Evolutionary conservation across 2,113 vertebrate species (phyloP).

Genomic region (Pleuronectes platessa): DNA sequence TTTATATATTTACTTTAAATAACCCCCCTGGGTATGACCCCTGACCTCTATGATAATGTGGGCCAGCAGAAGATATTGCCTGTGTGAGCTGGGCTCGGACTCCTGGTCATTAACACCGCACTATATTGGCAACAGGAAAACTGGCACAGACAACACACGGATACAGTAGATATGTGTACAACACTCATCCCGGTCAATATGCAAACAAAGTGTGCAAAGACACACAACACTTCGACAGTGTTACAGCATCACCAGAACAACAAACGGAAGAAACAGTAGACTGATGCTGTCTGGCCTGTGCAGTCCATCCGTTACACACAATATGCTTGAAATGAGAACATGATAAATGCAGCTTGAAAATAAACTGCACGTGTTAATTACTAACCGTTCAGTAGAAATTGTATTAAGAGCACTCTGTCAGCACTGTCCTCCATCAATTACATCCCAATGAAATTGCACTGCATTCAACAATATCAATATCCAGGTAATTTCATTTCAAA

Average conservation of each 20-base stretch:
- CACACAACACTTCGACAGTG: neutral
- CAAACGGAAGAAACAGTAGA: neutral
- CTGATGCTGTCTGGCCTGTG: constrained; percentile 1
- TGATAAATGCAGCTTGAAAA: constrained; percentile 31
- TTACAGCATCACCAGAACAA: neutral
- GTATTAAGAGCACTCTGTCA: constrained; percentile 68
- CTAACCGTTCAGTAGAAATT: constrained; percentile 61
- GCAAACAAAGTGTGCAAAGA: constrained; percentile 20
- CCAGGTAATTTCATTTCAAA: constrained; percentile 81
- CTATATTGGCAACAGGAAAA: constrained; percentile 77
- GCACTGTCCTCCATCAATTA: constrained; percentile 68
- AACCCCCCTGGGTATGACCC: constrained; percentile 82
- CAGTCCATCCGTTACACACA: neutral
- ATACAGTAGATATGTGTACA: constrained; percentile 27
- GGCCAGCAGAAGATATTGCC: constrained; percentile 84
- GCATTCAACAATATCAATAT: constrained; percentile 82
- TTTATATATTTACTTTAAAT: constrained; percentile 88
- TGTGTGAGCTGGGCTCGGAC: constrained; percentile 75
- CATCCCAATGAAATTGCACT: constrained; percentile 66
- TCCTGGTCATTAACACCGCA: constrained; percentile 79
- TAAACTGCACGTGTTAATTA: constrained; percentile 71
- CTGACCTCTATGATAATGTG: constrained; percentile 84
- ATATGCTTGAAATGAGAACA: constrained; percentile 44
- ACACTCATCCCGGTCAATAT: constrained; percentile 33
- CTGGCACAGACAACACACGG: constrained; percentile 5